phyloP scores from a whole-genome alignment of 2,888 invertebrate genomes.

The Tipula helvola region DNA sequence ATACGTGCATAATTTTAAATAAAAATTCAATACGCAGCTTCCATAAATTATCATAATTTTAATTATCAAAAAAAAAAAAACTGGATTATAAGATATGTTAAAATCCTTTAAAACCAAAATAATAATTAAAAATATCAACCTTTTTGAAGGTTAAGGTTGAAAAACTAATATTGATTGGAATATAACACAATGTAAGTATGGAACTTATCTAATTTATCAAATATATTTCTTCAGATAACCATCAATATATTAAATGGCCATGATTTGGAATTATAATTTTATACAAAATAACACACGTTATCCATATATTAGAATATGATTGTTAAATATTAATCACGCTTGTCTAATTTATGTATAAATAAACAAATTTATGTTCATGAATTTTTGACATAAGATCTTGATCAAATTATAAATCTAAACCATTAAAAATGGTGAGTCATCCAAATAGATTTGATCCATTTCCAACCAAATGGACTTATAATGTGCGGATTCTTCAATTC shows the following conservation, averaged over 20 bases:
- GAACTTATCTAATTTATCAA: not conserved
- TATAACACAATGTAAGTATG: not conserved
- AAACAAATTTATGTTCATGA: not conserved
- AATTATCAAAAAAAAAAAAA: no score
- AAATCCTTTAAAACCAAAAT: no score
- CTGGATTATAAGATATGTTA: no score
- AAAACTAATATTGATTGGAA: not conserved
- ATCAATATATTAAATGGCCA: not conserved
- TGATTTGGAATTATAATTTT: not conserved
- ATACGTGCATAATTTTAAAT: no score
- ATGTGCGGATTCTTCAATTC: not conserved
- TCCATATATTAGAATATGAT: not conserved
- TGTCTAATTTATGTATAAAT: not conserved
- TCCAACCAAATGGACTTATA: not conserved
- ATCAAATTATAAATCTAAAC: not conserved
- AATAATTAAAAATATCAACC: not conserved
- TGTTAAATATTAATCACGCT: not conserved
- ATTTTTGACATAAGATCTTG: not conserved
- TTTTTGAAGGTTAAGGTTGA: not conserved
- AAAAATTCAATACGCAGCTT: no score
- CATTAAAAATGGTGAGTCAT: not conserved
- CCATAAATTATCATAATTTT: no score
- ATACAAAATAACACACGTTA: not conserved
- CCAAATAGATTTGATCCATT: not conserved
- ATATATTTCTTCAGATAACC: not conserved